Evolutionary conservation across 1,140 invertebrate species (phyloP), one percentile per base, ranked within the genome.

Genomic region (Apis florea): DNA sequence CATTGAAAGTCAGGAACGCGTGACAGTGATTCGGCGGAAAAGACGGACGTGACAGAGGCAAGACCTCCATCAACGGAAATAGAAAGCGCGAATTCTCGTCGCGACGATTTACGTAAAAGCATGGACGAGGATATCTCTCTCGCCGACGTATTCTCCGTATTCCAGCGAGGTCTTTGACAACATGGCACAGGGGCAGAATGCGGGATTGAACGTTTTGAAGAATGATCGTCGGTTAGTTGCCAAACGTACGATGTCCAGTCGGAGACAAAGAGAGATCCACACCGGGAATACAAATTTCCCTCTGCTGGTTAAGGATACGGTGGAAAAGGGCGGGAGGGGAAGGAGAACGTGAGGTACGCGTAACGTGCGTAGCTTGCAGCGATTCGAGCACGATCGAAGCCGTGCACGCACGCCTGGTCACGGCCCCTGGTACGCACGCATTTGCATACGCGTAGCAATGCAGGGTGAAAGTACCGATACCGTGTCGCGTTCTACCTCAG

Each of bases 401-500:
- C 31, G 40, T 19, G 74, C 68, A 83, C 81, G 81, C 67, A 63
- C 79, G 73, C 58, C 26, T 81, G 71, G n/a, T 66, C 78, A 56
- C 77, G 77, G 68, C 31, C 21, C n/a, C 31, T 6, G 31, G 69
- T 64, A 81, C 66, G 74, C 74, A 53, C 66, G 74, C 58, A 63
- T 83, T 79, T 83, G 75, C 81, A 79, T 83, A 79, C 74, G 75
- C 81, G 75, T 49, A 59, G 80, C 80, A 64, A 77, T 77, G 80
- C 80, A 70, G 81, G 81, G 81, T 83, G 74, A 78, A 78, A 83
- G 81, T 83, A 83, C 61, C 75, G 81, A 71, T 83, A 58, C 68
- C 21, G 11, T 13, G 79, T 54, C 66, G 68, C 47, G 59, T 58
- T 78, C 64, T 68, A 61, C 49, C 24, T 49, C 51, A 75, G 53